These are phyloP conservation scores for Lydus trimaculatus DNA, from an alignment of 2,888 invertebrate genomes.

Conservation along the genomic window DNA sequence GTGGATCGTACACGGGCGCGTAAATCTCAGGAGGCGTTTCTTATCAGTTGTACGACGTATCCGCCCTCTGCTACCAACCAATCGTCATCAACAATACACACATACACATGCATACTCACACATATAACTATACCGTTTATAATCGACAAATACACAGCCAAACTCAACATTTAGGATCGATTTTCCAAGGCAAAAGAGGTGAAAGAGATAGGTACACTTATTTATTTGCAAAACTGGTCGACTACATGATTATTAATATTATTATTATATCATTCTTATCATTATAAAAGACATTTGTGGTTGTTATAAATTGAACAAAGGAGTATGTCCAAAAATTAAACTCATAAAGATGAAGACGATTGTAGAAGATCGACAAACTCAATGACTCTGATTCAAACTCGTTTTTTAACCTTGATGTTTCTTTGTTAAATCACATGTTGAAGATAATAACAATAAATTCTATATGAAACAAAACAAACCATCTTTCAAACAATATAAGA, in stretches of 20 bases:
- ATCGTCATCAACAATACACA: conserved; percentile 28
- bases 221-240: not conserved
- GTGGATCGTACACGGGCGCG: conserved; percentile 26
- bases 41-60: conserved; percentile 35
- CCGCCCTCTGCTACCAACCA: conserved; percentile 38
- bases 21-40: conserved; percentile 44
- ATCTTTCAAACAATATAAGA: not conserved
- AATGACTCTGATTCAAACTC: conserved; percentile 17
- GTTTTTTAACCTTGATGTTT: conserved; percentile 29
- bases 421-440: conserved; percentile 12
- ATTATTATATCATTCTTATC: not conserved
- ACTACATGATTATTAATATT: not conserved
- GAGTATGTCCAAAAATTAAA: not conserved
- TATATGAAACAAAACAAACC: not conserved
- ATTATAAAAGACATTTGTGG: not conserved
- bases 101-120: not conserved
- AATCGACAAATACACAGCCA: not conserved
- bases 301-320: not conserved
- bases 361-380: not conserved
- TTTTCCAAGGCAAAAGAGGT: not conserved
- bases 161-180: conserved; percentile 22
- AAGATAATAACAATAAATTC: conserved; percentile 3
- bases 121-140: not conserved
- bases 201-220: not conserved
- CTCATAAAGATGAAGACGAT: not conserved